These are phyloP conservation scores for Mimachlamys varia DNA, from an alignment of 2,888 invertebrate genomes.

Conservation along the genomic window DNA sequence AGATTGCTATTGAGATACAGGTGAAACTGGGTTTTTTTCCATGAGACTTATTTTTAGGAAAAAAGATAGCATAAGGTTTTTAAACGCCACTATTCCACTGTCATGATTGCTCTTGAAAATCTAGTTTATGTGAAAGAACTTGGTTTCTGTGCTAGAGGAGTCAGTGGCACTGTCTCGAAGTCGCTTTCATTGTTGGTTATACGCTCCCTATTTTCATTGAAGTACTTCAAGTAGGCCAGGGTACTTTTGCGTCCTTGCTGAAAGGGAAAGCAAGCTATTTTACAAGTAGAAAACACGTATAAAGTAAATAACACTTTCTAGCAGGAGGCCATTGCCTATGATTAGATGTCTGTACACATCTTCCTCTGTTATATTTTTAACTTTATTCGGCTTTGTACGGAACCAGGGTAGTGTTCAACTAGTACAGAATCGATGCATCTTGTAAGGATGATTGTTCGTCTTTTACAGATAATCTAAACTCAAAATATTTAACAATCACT, in stretches of 20 bases:
- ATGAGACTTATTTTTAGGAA: neutral
- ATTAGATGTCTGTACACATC: neutral
- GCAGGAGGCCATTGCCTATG: no score
- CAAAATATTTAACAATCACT: no score
- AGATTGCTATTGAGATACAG: no score
- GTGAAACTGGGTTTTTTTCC: neutral
- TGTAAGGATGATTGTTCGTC: no score
- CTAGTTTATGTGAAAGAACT: neutral
- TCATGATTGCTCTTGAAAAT: neutral
- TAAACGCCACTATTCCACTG: no score
- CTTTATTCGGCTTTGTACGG: no score
- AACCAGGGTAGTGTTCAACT: no score
- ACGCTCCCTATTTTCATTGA: neutral
- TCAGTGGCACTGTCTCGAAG: neutral
- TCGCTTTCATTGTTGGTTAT: neutral
- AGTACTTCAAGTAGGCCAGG: constrained; percentile 9
- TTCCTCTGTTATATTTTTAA: no score
- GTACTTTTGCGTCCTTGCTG: constrained; percentile 20
- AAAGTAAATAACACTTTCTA: neutral
- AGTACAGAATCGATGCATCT: no score
- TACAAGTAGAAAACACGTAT: neutral
- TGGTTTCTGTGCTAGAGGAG: neutral
- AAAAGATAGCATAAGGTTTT: neutral
- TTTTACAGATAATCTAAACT: no score
- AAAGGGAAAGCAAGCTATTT: neutral